Conservation (phyloP, 2,888 invertebrate species). For the Eurytoma adleriae region DNA sequence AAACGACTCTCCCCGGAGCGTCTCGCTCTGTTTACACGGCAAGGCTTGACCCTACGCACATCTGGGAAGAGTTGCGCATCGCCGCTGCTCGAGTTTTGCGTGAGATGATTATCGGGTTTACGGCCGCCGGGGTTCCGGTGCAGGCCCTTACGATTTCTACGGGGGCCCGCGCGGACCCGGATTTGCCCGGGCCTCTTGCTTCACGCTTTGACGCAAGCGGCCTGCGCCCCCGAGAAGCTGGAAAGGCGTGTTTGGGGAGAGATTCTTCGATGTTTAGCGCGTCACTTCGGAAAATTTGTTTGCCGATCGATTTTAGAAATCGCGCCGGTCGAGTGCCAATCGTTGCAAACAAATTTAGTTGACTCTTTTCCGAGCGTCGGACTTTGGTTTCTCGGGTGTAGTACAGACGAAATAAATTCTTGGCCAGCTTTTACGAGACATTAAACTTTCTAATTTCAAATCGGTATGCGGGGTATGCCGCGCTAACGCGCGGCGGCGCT, state of each 20-base stretch:
- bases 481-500: neutral
- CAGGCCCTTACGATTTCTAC: too few relatives aligned
- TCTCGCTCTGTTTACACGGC: neutral
- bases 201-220: too few relatives aligned
- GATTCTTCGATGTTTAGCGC: neutral
- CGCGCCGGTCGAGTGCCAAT: too few relatives aligned
- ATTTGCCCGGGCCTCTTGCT: too few relatives aligned
- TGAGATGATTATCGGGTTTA: constrained; percentile 43
- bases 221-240: too few relatives aligned
- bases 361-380: neutral
- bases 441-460: constrained; percentile 33
- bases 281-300: neutral
- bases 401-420: constrained; percentile 17
- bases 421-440: constrained; percentile 2
- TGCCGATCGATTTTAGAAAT: neutral
- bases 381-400: constrained; percentile 9
- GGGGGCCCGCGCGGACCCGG: too few relatives aligned
- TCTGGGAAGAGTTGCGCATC: constrained; percentile 20
- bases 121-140: constrained; percentile 7
- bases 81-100: constrained; percentile 24
- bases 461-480: constrained; percentile 2
- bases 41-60: constrained; percentile 35
- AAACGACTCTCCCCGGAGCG: neutral
- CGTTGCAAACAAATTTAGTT: too few relatives aligned
- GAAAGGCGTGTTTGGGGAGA: neutral